Conservation (phyloP, 1,140 invertebrate species). For the Reticulitermes speratus region DNA sequence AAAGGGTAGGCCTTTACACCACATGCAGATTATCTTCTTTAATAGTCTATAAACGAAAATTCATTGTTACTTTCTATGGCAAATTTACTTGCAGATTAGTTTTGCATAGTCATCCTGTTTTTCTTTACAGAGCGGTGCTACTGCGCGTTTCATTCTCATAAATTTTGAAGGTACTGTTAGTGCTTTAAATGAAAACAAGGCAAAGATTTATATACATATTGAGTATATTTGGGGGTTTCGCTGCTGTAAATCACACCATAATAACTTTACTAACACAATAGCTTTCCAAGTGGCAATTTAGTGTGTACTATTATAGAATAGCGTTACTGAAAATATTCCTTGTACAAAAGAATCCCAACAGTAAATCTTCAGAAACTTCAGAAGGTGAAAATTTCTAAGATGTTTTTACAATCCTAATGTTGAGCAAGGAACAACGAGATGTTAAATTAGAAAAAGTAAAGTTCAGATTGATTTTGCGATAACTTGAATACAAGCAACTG, state of each 20-base stretch:
- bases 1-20: no score
- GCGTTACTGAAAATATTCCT: neutral
- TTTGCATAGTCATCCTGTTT: neutral
- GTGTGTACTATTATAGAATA: neutral
- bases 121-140: neutral
- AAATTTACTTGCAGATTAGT: neutral
- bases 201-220: neutral
- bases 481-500: no score
- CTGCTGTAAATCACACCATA: neutral
- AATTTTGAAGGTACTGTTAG: neutral
- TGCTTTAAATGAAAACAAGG: neutral
- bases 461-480: no score
- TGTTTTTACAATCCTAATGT: neutral
- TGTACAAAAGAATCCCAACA: neutral
- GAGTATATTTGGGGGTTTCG: neutral
- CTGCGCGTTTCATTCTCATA: neutral
- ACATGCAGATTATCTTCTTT: neutral
- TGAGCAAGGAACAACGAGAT: neutral
- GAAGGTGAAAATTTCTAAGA: neutral
- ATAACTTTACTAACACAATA: neutral
- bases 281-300: neutral
- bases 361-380: neutral
- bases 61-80: neutral
- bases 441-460: no score
- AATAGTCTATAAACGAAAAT: neutral